phyloP scores from a whole-genome alignment of 2,888 invertebrate species.

The Chirona hameri region DNA sequence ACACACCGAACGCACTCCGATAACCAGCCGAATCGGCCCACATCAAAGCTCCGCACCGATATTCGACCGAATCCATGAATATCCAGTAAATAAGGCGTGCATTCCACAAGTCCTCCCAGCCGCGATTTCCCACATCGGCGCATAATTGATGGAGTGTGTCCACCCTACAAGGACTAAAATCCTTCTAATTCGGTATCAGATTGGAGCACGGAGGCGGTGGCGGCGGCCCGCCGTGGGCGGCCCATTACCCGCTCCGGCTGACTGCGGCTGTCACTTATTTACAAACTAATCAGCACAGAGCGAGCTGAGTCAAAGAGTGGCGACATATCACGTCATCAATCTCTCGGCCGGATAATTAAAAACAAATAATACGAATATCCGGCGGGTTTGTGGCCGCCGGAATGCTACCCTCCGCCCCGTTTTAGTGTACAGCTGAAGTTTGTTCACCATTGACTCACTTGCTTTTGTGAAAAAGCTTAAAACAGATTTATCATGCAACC shows the following conservation, averaged over 20 bases:
- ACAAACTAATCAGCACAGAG: neutral
- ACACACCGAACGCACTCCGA: no score
- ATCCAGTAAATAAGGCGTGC: neutral
- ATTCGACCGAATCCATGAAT: neutral
- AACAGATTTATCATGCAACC: no score
- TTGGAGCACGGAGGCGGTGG: neutral
- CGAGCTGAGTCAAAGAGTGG: neutral
- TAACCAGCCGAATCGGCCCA: no score
- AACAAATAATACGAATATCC: conserved; percentile 9
- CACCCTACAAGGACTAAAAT: conserved; percentile 14
- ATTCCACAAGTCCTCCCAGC: neutral
- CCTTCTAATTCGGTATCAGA: conserved; percentile 23
- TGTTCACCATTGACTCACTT: no score
- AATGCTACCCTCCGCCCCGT: neutral
- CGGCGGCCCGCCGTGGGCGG: neutral
- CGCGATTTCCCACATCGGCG: neutral
- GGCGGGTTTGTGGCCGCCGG: neutral
- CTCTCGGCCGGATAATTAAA: neutral
- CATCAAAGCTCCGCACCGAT: no score
- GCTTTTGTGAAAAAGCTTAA: no score
- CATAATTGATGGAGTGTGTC: neutral
- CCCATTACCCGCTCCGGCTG: neutral
- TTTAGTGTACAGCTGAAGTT: no score
- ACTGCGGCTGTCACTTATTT: neutral
- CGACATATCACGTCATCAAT: conserved; percentile 3